Evolutionary conservation across 1,140 invertebrate genomes (phyloP), one percentile per base, ranked within the genome.

Genomic region (Hyles vespertilio): DNA sequence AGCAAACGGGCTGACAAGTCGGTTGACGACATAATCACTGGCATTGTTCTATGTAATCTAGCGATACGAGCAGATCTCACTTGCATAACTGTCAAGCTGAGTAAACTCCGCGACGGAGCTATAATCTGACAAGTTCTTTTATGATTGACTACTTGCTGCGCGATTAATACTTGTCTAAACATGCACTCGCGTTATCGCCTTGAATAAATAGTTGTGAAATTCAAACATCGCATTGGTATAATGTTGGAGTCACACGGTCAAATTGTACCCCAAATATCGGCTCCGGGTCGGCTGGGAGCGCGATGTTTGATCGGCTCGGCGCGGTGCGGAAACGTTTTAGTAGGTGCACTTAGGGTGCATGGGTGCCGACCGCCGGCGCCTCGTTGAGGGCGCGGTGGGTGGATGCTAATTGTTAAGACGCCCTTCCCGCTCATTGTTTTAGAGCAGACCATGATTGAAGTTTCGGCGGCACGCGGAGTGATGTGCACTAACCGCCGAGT

Each of bases 381-480:
- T 78, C 74, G 77, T 70, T 73, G 71, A 76, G 73, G 63, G 66
- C 67, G 54, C 69, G 74, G 80, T 87, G 74, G 85, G 85, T 79
- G 80, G 84, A 77, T 75, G 81, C 77, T 88, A 88, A 88, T 88
- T 88, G 74, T 64, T 70, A 69, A 87, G 82, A 85, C 77, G 77
- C 85, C 84, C 82, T 85, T 81, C 76, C 82, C 79, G 84, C 83
- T 86, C 79, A 88, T 88, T 86, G 85, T 88, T 87, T 88, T 86
- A 85, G 83, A 85, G 85, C 76, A 84, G 72, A 64, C 81, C 77
- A 88, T 88, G 83, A 88, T 88, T 88, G 83, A 88, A 83, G 84
- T 85, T 83, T 81, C 77, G 78, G 76, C 78, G 77, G 79, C 70
- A 70, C 56, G 77, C 66, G 75, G 72, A 79, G 77, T 81, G 81